Conservation (phyloP, 2,888 invertebrate genomes). For the Rotaria magnacalcarata region DNA sequence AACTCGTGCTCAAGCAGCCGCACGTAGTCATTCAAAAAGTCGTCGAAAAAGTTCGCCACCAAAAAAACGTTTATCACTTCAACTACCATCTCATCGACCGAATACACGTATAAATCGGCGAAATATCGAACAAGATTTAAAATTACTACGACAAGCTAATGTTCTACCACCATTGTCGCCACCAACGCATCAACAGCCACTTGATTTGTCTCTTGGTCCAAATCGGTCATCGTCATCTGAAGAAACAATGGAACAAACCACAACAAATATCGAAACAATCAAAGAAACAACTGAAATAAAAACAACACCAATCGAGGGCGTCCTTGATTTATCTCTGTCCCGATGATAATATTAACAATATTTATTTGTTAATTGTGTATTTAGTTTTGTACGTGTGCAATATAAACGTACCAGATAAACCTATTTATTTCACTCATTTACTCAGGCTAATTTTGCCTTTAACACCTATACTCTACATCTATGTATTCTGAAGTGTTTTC, state of each 20-base stretch:
- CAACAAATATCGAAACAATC: neutral
- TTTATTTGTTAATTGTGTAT: conserved; percentile 7
- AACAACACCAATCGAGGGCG: neutral
- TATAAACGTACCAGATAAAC: conserved; percentile 29
- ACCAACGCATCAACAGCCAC: neutral
- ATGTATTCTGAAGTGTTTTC: neutral
- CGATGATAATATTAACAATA: neutral
- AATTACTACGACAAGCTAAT: conserved; percentile 15
- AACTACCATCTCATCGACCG: conserved; percentile 10
- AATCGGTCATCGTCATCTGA: neutral
- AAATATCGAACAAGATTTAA: conserved; percentile 18
- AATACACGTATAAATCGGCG: conserved; percentile 30
- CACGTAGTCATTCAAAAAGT: conserved; percentile 9
- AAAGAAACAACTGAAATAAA: neutral
- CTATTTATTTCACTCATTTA: conserved; percentile 29
- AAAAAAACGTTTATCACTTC: neutral
- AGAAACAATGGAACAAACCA: neutral
- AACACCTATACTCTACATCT: conserved; percentile 4
- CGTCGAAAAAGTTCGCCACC: conserved; percentile 8
- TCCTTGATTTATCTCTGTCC: conserved; percentile 6
- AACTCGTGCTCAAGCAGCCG: neutral
- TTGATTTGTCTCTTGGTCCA: neutral
- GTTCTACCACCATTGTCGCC: neutral
- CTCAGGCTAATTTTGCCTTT: neutral
- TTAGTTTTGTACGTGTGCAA: conserved; percentile 26